Base-by-base conservation (phyloP, 2,797 vertebrate genomes). In the Characodon lateralis region DNA sequence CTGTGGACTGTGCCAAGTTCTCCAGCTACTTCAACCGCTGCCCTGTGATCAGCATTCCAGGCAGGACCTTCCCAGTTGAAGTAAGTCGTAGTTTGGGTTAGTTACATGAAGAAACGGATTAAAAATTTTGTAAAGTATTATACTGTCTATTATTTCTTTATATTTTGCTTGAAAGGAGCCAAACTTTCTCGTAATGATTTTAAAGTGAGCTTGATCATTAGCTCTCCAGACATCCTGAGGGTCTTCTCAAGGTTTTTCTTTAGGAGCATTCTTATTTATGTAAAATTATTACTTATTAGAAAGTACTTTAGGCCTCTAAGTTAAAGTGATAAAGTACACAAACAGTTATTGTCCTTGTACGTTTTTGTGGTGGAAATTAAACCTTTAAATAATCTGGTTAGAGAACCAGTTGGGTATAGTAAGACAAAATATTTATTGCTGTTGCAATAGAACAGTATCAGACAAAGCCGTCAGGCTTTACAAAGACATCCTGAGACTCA, bases 21-120 rank as follows among this genome's bases (percentile, higher is more conserved):
- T 97, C 98, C 76, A 94, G 85, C 55, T 99, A 99, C 91, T 99
- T 99, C 87, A 97, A 97, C 89, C 97, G 97, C 91, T 99, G 98
- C 84, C 98, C 98, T 0, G 95, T 99, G 85, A 94, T 99, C 93
- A 96, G 81, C 85, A 96, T 99, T 77, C 98, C 97, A 0, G 98
- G 98, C 82, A 96, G 97, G 87, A 98, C 97, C 28, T 99, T 98
- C 63, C 97, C 98, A 55, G 98, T 99, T 73, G 96, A 99, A 95
- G 98, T 98, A 76, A 84, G 90, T 85, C 65, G 22, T 0, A 39
- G 3, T 56, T 78, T 43, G 10, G 26, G n/a, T 51, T 59, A 14
- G 61, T 69, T 61, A 14, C 5, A 18, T 0, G 5, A 9, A n/a
- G 43, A 51, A 65, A 22, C 10, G 13, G 12, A 53, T 43, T 31